Base-by-base conservation (phyloP, 2,113 vertebrate species). In the Ciconia boyciana region DNA sequence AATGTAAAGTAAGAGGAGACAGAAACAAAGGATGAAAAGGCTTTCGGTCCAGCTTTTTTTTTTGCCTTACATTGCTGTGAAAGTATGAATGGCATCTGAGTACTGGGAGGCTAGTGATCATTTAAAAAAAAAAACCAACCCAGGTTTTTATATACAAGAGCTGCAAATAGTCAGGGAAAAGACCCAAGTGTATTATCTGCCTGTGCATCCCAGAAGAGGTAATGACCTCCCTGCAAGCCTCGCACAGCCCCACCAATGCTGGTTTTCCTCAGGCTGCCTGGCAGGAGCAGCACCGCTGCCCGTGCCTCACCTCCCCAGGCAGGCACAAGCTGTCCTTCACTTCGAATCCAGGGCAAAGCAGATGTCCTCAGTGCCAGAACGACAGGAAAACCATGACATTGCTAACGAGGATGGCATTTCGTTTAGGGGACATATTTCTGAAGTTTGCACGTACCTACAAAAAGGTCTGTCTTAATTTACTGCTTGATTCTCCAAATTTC, bases 71-170 rank as follows among this genome's bases (percentile, higher is more conserved):
- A 81, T 43, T 44, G 57, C 87, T 79, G 81, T 79, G 48, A 71
- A 96, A 95, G 65, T 55, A 96, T 90, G 90, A 96, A 93, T 85
- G 90, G 93, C 87, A 96, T 93, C 36, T 0, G 6, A 76, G 57
- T 4, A 41, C 89, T 34, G 57, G 49, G 69, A 94, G 34, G 11
- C 60, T 76, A 79, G 93, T 5, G 48, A 57, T 95, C 74, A 85
- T 91, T 84, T 24, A 65, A 49, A n/a, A 39, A 39, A 39, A 39
- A 43, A 72, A 52, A 51, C 3, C 39, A 64, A 31, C 32, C 11
- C 72, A 71, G 55, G 10, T 18, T 91, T 93, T 85, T n/a, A 44
- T 6, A 55, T 1, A 34, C 14, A 60, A 76, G 20, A 84, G 20
- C 66, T 78, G 55, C 72, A 84, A 87, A 54, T 4, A 87, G 39